Conservation (phyloP, 2,888 invertebrate genomes). For the Azorinus chamasolen region DNA sequence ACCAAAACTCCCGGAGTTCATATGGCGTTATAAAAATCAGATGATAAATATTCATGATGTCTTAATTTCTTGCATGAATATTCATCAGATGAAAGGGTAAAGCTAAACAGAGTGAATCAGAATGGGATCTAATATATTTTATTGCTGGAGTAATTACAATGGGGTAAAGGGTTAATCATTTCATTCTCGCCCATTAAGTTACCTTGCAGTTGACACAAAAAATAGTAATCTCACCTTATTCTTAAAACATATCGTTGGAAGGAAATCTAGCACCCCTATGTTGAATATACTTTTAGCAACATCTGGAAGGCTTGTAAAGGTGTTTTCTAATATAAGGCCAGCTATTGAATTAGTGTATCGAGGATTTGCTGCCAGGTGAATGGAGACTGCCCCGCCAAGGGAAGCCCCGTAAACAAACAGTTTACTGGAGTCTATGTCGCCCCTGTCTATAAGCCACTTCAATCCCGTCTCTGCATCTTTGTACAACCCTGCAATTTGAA, state of each 20-base stretch:
- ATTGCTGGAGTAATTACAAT: no score
- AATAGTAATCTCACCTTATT: constrained; percentile 91
- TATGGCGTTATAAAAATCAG: no score
- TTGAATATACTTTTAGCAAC: constrained; percentile 95
- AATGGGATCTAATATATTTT: no score
- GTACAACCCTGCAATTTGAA: constrained; percentile 89
- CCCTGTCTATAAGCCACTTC: constrained; percentile 93
- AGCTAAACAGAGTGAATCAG: no score
- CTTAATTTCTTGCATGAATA: no score
- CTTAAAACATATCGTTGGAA: constrained; percentile 95
- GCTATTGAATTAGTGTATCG: constrained; percentile 93
- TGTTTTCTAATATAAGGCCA: constrained; percentile 97
- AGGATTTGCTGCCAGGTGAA: constrained; percentile 93
- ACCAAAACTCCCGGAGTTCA: no score
- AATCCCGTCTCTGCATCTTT: constrained; percentile 95
- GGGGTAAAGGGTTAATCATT: no score
- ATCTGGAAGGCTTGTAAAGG: constrained; percentile 97
- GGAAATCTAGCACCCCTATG: constrained; percentile 90
- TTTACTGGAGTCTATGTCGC: constrained; percentile 94
- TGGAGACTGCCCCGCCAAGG: constrained; percentile 96
- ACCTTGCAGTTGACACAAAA: background rate
- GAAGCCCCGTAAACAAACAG: constrained; percentile 95
- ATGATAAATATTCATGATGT: no score
- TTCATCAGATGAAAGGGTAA: no score
- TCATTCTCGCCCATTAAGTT: no score